A percentile compares a stretch with the other conserved stretches of the same genome.
These are phyloP conservation scores for Zoanthus sociatus DNA, from an alignment of 92 coral and sea anemone genomes.

Conservation along the genomic window DNA sequence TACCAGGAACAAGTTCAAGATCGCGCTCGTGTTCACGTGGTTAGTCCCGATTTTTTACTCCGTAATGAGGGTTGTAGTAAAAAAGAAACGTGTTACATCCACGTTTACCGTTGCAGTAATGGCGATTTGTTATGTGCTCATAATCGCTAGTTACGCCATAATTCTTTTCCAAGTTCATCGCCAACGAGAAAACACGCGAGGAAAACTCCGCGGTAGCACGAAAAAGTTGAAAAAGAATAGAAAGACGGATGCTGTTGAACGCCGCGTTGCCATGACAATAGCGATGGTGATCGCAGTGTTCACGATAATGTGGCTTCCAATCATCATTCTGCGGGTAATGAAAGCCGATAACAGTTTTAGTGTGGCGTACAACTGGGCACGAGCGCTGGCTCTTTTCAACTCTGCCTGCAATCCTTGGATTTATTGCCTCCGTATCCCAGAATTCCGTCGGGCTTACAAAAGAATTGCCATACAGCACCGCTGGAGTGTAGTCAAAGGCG, in stretches of 20 bases:
- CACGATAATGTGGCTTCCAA: conserved; percentile 76
- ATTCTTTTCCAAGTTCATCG: conserved; percentile 77
- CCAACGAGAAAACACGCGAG: conserved; percentile 58
- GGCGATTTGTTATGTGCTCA: conserved; percentile 70
- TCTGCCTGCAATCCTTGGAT: conserved; percentile 89
- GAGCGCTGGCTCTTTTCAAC: conserved; percentile 79
- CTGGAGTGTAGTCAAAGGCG: conserved; percentile 70
- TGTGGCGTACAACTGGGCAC: conserved; percentile 86
- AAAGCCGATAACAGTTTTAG: conserved; percentile 67
- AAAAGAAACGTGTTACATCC: conserved; percentile 65
- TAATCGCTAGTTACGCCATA: conserved; percentile 67
- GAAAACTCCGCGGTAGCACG: conserved; percentile 50
- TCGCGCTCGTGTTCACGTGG: conserved; percentile 65
- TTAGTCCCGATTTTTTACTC: conserved; percentile 64
- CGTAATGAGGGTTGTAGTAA: conserved; percentile 67
- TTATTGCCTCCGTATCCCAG: conserved; percentile 78
- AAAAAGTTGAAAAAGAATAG: conserved; percentile 27
- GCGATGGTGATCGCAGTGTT: conserved; percentile 77
- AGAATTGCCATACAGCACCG: conserved; percentile 61
- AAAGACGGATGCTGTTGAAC: conserved; percentile 63
- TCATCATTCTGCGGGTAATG: conserved; percentile 66
- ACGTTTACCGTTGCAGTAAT: conserved; percentile 69
- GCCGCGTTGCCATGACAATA: conserved; percentile 87
- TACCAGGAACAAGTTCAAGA: conserved; percentile 62
- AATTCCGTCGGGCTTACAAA: conserved; percentile 79